phyloP scores from a whole-genome alignment of 1,140 invertebrate genomes.

The Mylabris phalerata region DNA sequence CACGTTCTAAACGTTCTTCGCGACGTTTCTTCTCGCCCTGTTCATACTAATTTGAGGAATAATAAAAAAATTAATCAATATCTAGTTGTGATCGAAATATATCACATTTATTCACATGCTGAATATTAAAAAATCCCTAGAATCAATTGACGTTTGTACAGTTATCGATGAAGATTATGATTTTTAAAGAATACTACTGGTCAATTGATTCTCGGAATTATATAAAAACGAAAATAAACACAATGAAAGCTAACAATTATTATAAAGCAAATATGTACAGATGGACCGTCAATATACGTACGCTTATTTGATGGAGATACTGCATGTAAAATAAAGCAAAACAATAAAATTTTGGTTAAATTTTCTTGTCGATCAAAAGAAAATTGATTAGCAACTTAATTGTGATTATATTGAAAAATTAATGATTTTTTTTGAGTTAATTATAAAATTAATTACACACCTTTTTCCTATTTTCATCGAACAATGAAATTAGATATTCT shows the following conservation, averaged over 20 bases:
- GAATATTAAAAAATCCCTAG: too few species aligned
- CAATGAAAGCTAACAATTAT: too few species aligned
- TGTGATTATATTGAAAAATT: neutral
- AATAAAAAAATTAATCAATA: neutral
- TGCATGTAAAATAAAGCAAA: slow-evolving; percentile 40
- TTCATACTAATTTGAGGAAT: slow-evolving; percentile 56
- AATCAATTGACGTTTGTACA: too few species aligned
- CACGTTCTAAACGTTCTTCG: slow-evolving; percentile 53
- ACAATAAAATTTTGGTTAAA: slow-evolving; percentile 25
- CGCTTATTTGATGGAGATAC: slow-evolving; percentile 54
- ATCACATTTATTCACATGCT: too few species aligned
- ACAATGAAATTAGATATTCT: slow-evolving; percentile 79
- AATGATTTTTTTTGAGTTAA: neutral
- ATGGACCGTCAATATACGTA: slow-evolving; percentile 45
- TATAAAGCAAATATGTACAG: too few species aligned
- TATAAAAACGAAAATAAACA: too few species aligned
- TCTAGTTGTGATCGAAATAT: too few species aligned
- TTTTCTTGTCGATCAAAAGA: neutral
- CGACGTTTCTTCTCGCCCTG: slow-evolving; percentile 66
- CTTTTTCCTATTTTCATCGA: slow-evolving; percentile 92
- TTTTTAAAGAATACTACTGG: too few species aligned
- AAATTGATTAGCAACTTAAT: neutral
- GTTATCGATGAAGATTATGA: too few species aligned
- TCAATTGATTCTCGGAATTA: too few species aligned
- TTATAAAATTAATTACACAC: slow-evolving; percentile 45